phyloP scores from a whole-genome alignment of 2,113 vertebrate species.

The Anthoscopus minutus region DNA sequence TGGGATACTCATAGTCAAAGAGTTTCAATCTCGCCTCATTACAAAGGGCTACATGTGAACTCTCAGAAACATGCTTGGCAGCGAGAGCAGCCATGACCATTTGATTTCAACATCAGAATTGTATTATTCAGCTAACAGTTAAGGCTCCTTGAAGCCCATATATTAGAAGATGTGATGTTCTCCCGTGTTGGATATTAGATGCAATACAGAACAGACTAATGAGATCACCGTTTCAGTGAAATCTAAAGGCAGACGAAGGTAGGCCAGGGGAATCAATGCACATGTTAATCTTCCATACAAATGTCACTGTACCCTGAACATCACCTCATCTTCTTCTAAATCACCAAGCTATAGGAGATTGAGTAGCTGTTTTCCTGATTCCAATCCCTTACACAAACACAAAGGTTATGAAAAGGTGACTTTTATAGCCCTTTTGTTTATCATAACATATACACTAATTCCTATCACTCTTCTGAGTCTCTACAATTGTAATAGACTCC shows the following conservation, averaged over 20 bases:
- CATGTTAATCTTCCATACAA: not conserved
- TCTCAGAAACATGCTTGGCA: not conserved
- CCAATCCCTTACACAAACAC: not conserved
- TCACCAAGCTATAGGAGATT: not conserved
- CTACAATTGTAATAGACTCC: no score
- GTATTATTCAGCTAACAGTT: not conserved
- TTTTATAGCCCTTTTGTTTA: not conserved
- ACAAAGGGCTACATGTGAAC: not conserved
- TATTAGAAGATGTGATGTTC: not conserved
- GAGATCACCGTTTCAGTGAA: not conserved
- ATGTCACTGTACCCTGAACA: not conserved
- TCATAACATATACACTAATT: not conserved
- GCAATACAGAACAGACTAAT: not conserved
- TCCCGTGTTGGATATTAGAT: not conserved
- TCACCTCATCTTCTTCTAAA: not conserved
- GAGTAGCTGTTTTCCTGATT: not conserved
- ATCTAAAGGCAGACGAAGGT: not conserved
- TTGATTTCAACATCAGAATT: not conserved
- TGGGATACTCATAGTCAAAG: not conserved
- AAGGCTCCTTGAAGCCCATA: not conserved
- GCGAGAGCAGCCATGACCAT: not conserved
- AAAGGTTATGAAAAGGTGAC: not conserved
- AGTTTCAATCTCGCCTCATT: not conserved
- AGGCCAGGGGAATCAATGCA: not conserved
- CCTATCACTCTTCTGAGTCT: not conserved